Base-by-base conservation (phyloP, 2,113 vertebrate species). In the Meleagris gallopavo region DNA sequence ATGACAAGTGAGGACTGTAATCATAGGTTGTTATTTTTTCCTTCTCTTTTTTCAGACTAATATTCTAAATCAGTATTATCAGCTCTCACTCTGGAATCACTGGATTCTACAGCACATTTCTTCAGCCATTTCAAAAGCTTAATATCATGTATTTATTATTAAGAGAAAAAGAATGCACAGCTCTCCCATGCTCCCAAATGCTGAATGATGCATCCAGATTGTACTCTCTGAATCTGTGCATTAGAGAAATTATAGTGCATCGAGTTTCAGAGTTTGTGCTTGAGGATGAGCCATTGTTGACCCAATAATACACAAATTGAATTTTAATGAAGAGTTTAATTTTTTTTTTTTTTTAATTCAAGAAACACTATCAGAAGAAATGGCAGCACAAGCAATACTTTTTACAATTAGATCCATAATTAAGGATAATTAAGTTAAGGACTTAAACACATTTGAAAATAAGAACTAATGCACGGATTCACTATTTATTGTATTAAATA, bases 321-420 rank as follows among this genome's bases (percentile, higher is more conserved):
- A 6, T 30, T 15, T n/a, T 55, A 72, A 48, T 32, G 7, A 66
- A 72, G 7, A 0, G 0, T 43, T 57, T 22, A 9, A 40, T 29
- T 12, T 27, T 38, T 18, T 27, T 36, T 40, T 43, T 43, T 43
- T 43, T 43, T 43, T 7, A 43, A 29, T 27, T 55, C 18, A 67
- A 45, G 16, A 57, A 64, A 52, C 18, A 16, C 29, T 52, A 34
- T 14, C 29, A 54, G 70, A 75, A 75, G 48, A 76, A 76, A 52
- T 38, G 38, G 10, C 9, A 22, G 32, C 17, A 55, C 55, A 9
- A 32, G 11, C 21, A 54, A 15, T 18, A 8, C 27, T 36, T 52
- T 66, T 80, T 58, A 74, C 34, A 19, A 20, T 66, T 43, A 73
- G 38, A 27, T 61, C 13, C 4, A 10, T 69, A 30, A 45, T 43